These are phyloP conservation scores for Globicephala melas DNA, from an alignment of 2,113 vertebrate species.

Conservation along the genomic window DNA sequence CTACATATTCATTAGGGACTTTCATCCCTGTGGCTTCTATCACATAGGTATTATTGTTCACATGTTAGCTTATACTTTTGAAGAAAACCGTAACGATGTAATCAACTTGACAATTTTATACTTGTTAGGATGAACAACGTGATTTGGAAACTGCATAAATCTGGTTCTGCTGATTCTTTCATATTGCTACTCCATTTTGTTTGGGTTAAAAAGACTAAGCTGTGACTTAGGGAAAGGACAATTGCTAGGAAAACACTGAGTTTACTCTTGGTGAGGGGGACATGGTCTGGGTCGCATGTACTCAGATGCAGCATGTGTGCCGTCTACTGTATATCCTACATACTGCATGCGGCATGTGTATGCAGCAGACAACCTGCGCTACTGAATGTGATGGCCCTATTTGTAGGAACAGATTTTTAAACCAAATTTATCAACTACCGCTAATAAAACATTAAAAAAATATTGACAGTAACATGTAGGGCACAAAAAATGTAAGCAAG, in stretches of 20 bases:
- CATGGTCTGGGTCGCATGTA: accelerated
- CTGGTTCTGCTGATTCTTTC: background rate
- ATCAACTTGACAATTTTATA: background rate
- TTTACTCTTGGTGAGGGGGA: background rate
- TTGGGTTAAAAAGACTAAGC: background rate
- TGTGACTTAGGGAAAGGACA: background rate
- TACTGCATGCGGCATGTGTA: accelerated
- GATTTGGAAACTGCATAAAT: background rate
- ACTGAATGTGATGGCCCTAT: no score
- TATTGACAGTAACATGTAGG: background rate
- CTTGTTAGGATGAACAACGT: background rate
- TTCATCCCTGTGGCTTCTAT: background rate
- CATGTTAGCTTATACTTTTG: background rate
- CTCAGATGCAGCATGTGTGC: background rate
- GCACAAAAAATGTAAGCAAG: background rate
- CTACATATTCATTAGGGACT: no score
- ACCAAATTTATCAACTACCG: background rate
- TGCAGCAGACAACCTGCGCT: no score
- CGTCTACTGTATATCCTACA: no score
- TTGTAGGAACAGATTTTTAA: background rate
- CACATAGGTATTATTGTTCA: background rate
- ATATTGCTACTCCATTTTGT: background rate
- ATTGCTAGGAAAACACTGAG: background rate
- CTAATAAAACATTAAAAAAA: background rate
- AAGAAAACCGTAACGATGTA: background rate